A percentile compares a stretch with the other conserved stretches of the same genome.
These are phyloP conservation scores for Aphidoletes aphidimyza DNA, from an alignment of 2,888 invertebrate genomes.

Conservation along the genomic window DNA sequence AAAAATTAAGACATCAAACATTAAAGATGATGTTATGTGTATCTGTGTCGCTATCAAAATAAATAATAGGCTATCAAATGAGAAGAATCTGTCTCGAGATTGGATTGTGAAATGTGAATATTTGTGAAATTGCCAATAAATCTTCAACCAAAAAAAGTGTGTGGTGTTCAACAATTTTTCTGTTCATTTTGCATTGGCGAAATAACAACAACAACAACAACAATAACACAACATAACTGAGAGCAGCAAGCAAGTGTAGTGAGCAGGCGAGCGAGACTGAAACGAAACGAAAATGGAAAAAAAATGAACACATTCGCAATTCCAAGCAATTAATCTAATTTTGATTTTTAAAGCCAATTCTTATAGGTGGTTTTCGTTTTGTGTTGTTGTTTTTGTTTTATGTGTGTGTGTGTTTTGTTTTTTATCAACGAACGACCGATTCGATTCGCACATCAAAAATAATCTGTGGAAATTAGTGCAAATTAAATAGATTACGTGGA, in stretches of 20 bases:
- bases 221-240: too few relatives aligned
- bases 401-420: background rate
- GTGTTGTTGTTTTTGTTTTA: too few relatives aligned
- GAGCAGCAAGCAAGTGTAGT: background rate
- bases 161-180: background rate
- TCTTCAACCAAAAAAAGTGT: background rate
- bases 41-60: conserved; percentile 9
- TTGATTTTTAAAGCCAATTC: conserved; percentile 13
- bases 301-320: background rate
- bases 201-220: background rate
- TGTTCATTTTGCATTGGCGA: background rate
- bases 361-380: too few relatives aligned
- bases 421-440: conserved; percentile 1
- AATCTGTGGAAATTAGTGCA: conserved; percentile 31
- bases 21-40: background rate
- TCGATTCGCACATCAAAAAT: background rate
- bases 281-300: background rate
- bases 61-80: conserved; percentile 3
- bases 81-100: background rate
- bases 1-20: background rate
- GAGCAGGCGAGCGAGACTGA: background rate
- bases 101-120: conserved; percentile 33
- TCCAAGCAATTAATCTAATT: conserved; percentile 26
- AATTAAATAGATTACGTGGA: conserved; percentile 25
- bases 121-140: conserved; percentile 45